Base-by-base conservation (phyloP, 2,113 vertebrate species). In the Sakesphorus luctuosus region DNA sequence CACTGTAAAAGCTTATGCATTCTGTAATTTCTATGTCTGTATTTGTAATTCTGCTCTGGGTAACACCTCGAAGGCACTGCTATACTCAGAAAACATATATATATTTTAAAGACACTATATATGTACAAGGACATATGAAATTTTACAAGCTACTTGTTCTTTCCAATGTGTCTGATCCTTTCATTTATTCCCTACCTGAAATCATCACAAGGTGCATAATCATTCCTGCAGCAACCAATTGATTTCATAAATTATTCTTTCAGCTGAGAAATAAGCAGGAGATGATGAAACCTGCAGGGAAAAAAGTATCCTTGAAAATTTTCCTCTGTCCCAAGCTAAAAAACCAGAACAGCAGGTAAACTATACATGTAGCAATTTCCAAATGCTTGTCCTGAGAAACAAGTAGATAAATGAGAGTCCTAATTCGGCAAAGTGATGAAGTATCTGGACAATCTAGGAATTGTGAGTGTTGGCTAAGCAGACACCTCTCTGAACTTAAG, bases 211-310 rank as follows among this genome's bases (percentile, higher is more conserved):
- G 53, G 44, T 31, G 26, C 11, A 31, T 44, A 58, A 92, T 78
- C 66, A 79, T 35, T 77, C 53, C 62, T 67, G 55, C 43, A 87
- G 61, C 46, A 89, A 76, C 8, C 62, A 63, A 36, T 1, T 90
- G 81, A 95, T 88, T 75, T 93, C 68, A 85, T 4, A 88, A 68
- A 78, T 71, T 55, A 62, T 85, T 63, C 55, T 76, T 91, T 68
- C 33, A 38, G 28, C 1, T 71, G 52, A 89, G n/a, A 81, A 94
- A 87, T 68, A 92, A 94, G 35, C 17, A 87, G 81, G 13, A 74
- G 68, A 71, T 71, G 35, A 84, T 40, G 56, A 85, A 80, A 75
- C 3, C 79, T 87, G 62, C 38, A 79, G 40, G 29, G 17, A 15
- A 66, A 53, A 59, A 49, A 49, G 6, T 7, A 73, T 66, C 58